Evolutionary conservation across 1,140 invertebrate species (phyloP).

Genomic region (Leptopilina boulardi): DNA sequence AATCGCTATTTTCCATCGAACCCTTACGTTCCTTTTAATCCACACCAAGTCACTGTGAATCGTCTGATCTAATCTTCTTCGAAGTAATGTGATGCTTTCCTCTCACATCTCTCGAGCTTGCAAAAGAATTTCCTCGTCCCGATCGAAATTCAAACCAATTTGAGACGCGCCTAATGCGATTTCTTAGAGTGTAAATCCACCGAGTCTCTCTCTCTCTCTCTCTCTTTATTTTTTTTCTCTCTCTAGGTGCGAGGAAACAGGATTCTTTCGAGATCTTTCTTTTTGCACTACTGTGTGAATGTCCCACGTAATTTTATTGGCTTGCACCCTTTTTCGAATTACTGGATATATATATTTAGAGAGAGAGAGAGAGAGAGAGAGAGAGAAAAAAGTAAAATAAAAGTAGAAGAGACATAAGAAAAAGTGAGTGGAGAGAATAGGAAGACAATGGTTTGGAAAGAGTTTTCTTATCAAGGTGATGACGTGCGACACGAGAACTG

Average conservation of each 20-base stretch:
- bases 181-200: slow-evolving; percentile 19
- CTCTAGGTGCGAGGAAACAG: neutral
- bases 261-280: neutral
- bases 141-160: slow-evolving; percentile 32
- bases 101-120: neutral
- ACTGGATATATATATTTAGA: neutral
- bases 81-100: slow-evolving; percentile 25
- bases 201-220: no score
- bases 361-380: neutral
- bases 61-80: slow-evolving; percentile 25
- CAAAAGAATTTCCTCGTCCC: slow-evolving; percentile 23
- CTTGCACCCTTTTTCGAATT: neutral
- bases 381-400: neutral
- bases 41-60: slow-evolving; percentile 13
- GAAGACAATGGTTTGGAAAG: slow-evolving; percentile 14
- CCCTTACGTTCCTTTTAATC: slow-evolving; percentile 30
- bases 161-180: slow-evolving; percentile 2
- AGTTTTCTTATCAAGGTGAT: slow-evolving; percentile 30
- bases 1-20: slow-evolving; percentile 28
- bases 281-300: neutral
- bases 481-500: slow-evolving; percentile 23
- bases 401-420: no score
- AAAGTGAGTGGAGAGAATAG: neutral
- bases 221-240: no score
- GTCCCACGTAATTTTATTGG: neutral